Conservation (phyloP, 2,113 vertebrate species). For the Cathartes aura region DNA sequence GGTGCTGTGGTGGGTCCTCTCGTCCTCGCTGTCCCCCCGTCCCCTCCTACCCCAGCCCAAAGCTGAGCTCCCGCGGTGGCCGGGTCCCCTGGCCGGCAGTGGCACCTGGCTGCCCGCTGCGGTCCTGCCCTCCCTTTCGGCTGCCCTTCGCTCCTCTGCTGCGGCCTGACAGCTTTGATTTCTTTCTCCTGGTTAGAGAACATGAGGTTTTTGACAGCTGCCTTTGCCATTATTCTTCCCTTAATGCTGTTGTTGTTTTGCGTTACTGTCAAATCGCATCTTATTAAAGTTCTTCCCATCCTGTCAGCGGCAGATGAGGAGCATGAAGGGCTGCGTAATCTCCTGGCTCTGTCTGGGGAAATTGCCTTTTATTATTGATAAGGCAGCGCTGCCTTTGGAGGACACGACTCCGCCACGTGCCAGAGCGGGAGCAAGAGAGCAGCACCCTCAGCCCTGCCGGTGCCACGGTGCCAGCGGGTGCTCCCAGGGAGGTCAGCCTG, state of each 20-base stretch:
- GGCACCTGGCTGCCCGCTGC: not conserved
- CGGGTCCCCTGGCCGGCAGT: accelerated
- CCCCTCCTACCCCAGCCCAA: accelerated
- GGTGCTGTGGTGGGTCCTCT: accelerated
- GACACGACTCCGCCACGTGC: not conserved
- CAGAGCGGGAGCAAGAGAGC: not conserved
- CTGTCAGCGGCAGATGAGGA: constrained; percentile 13
- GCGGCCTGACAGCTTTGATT: constrained; percentile 29
- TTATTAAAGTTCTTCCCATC: constrained; percentile 37
- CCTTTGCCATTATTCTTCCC: constrained; percentile 47
- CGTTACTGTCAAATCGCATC: constrained; percentile 56
- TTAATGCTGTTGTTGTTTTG: constrained; percentile 68
- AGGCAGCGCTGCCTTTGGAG: not conserved
- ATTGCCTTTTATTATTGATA: constrained; percentile 61
- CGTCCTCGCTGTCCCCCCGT: not conserved
- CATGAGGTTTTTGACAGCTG: constrained; percentile 53
- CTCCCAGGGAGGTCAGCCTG: not conserved
- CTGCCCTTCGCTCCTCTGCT: not conserved
- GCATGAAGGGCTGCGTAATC: not conserved
- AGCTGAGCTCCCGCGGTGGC: not conserved
- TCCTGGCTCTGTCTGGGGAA: not conserved
- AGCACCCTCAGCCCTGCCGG: not conserved
- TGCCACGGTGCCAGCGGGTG: not conserved
- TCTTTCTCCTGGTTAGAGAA: not conserved
- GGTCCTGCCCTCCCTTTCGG: not conserved